Conservation (phyloP, 2,888 invertebrate species). For the Carabus problematicus region DNA sequence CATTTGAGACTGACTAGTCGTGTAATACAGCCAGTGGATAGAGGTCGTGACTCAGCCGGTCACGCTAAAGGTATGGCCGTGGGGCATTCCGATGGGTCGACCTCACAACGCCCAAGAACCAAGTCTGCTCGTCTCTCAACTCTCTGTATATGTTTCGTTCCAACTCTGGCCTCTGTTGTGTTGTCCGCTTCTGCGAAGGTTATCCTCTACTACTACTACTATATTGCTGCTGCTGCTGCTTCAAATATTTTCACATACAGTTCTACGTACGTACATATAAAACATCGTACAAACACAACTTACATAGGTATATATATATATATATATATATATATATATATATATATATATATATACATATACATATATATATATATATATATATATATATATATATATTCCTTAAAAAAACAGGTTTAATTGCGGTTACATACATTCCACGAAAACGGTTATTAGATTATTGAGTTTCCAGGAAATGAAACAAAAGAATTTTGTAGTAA, state of each 20-base stretch:
- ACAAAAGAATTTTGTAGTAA: too few species aligned
- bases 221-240: too few species aligned
- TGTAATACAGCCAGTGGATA: conserved; percentile 43
- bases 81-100: conserved; percentile 44
- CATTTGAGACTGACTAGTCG: neutral
- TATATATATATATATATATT: conserved; percentile 15
- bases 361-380: neutral
- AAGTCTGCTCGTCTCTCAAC: conserved; percentile 9
- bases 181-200: too few species aligned
- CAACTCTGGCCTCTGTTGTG: too few species aligned
- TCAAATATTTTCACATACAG: conserved; percentile 16
- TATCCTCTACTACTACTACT: too few species aligned
- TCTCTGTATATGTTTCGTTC: conserved; percentile 2
- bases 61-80: conserved; percentile 51
- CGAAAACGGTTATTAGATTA: too few species aligned
- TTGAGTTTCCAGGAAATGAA: too few species aligned
- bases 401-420: neutral
- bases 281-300: neutral
- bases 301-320: neutral
- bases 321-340: neutral
- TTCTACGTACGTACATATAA: conserved; percentile 8
- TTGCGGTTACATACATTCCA: neutral
- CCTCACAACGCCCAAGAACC: conserved; percentile 37
- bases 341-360: neutral
- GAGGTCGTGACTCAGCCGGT: conserved; percentile 56